A percentile compares a stretch with the other conserved stretches of the same genome.
Evolutionary conservation across 1,140 invertebrate genomes (phyloP).

Genomic region (Neotoxoptera formosana): DNA sequence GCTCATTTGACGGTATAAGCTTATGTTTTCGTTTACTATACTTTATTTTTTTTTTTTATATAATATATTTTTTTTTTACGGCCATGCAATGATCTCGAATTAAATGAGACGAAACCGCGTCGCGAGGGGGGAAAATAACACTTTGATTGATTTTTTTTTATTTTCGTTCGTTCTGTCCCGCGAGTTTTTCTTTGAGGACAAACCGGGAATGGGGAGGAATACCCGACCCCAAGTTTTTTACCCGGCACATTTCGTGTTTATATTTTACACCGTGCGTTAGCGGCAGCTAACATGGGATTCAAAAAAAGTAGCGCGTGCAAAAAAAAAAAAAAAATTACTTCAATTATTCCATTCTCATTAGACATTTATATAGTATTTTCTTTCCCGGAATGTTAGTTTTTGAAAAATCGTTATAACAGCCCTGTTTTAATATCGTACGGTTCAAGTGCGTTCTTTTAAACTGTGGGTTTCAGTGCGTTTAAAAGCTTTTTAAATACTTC

Average conservation of each 20-base stretch:
- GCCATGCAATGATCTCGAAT: constrained; percentile 17
- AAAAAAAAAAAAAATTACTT: background rate
- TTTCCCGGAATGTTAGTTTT: background rate
- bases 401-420: constrained; percentile 1
- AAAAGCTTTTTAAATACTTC: background rate
- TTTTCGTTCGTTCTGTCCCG: background rate
- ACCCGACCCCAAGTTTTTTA: constrained; percentile 38
- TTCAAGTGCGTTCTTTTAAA: background rate
- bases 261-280: background rate
- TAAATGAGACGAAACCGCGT: constrained; percentile 42
- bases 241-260: background rate
- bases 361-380: background rate
- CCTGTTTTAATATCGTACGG: background rate
- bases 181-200: constrained; percentile 5
- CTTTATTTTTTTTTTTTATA: background rate
- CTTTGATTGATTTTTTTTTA: constrained; percentile 49
- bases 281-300: background rate
- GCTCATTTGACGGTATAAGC: background rate
- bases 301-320: background rate
- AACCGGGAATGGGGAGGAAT: constrained; percentile 20
- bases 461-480: background rate
- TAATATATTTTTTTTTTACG: background rate
- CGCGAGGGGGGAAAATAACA: background rate
- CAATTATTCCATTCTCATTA: constrained; percentile 37
- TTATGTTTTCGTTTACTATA: background rate